A percentile compares a stretch with the other conserved stretches of the same genome.
Evolutionary conservation across 37 sponge, comb jelly and placozoan genomes (phyloP).

Genomic region (Halisarca cf. caerulea): DNA sequence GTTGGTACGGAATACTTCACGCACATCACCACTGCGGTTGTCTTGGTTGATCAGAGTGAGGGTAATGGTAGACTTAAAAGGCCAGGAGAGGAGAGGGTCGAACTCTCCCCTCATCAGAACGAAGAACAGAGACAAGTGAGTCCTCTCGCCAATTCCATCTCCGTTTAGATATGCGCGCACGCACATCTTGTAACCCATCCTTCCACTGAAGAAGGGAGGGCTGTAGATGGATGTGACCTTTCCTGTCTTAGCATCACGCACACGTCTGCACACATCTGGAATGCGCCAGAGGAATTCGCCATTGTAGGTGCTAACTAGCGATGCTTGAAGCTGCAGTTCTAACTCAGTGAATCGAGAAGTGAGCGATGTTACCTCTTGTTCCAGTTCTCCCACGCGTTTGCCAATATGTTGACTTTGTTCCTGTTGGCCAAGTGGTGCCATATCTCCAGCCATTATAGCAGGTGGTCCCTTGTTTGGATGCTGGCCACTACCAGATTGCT

Average conservation of each 20-base stretch:
- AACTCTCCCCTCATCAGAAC: slow-evolving; percentile 81
- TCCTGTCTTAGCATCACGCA: slow-evolving; percentile 68
- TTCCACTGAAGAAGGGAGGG: slow-evolving; percentile 77
- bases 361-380: slow-evolving; percentile 20
- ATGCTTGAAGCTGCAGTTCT: slow-evolving; percentile 81
- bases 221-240: slow-evolving; percentile 76
- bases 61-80: slow-evolving; percentile 16
- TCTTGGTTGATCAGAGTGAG: slow-evolving; percentile 22
- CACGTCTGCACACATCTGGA: slow-evolving; percentile 70
- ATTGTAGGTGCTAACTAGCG: slow-evolving; percentile 79
- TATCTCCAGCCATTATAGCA: too few species aligned
- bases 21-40: slow-evolving; percentile 2
- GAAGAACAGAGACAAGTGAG: slow-evolving; percentile 83
- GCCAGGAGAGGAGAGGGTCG: slow-evolving; percentile 31
- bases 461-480: too few species aligned
- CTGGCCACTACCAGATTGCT: too few species aligned
- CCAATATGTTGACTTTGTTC: too few species aligned
- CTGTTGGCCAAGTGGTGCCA: too few species aligned
- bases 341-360: slow-evolving; percentile 58
- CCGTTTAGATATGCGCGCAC: slow-evolving; percentile 81
- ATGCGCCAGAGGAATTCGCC: slow-evolving; percentile 81
- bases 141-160: slow-evolving; percentile 79
- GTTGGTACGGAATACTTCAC: slow-evolving; percentile 23
- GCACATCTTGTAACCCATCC: slow-evolving; percentile 90
- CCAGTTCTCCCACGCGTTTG: slow-evolving; percentile 48